Evolutionary conservation across 2,797 vertebrate genomes (phyloP), one percentile per base, ranked within the genome.

Genomic region (Chiroxiphia lanceolata): DNA sequence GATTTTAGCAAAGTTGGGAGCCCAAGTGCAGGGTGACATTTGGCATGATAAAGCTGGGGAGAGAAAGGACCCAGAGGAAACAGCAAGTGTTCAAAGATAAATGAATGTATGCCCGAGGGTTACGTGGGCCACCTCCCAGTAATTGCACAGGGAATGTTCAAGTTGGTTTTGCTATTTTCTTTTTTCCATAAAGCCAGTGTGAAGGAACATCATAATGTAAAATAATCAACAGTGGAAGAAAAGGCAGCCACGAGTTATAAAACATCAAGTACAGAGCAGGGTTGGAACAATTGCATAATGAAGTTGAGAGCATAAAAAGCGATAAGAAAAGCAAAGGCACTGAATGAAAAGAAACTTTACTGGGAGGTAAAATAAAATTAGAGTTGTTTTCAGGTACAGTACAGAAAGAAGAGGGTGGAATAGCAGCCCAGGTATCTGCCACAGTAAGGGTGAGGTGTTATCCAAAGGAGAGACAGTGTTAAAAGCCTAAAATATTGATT

Each of bases 21-120:
- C 64, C 82, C 38, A 84, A 97, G 77, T 10, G 26, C 65, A 83
- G 91, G 85, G 94, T 92, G 91, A 96, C 97, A 95, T 92, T 94
- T 83, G 87, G 51, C 93, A 65, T 64, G 91, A 87, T 96, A 92
- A 87, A 96, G 54, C 78, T 77, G 85, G 45, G 64, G 77, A 94
- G 83, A 90, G 84, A 94, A 97, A 94, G 95, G 87, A 94, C 92
- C 87, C 10, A 1, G 87, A 95, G 88, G 92, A 96, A 97, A 96
- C 87, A 57, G 90, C 95, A 96, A 97, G 83, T 79, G 54, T 94
- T 97, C 88, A 69, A 91, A 94, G 94, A 90, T 96, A 96, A 97
- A 97, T 97, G 90, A 96, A 97, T 86, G 51, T 64, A 85, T 95
- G 81, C 95, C 95, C 64, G 61, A 68, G 77, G 96, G 94, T 93